Conservation (phyloP, 2,888 invertebrate genomes). For the Eulithis testata region DNA sequence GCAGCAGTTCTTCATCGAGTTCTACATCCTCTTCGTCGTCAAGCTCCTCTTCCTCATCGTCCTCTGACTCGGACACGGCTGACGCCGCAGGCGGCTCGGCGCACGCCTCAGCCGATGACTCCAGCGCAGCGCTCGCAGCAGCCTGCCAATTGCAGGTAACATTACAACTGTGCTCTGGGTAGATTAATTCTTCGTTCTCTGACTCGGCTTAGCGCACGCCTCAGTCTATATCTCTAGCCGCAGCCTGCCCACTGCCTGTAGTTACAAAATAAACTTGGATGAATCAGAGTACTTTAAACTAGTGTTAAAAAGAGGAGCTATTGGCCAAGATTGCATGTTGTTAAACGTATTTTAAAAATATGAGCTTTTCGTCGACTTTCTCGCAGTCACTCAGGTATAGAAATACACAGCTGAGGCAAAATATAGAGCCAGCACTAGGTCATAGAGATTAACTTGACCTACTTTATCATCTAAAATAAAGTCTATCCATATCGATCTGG, state of each 20-base stretch:
- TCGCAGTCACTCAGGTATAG: not conserved
- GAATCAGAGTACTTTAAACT: not conserved
- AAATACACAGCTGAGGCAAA: not conserved
- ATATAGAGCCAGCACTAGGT: conserved; percentile 17
- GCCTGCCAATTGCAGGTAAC: conserved; percentile 83
- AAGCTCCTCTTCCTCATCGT: conserved; percentile 77
- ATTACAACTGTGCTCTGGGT: not conserved
- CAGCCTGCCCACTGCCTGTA: conserved; percentile 84
- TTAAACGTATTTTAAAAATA: too few species aligned
- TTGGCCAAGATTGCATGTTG: too few species aligned
- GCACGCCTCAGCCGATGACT: conserved; percentile 76
- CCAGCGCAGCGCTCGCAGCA: conserved; percentile 83
- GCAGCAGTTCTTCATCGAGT: conserved; percentile 75
- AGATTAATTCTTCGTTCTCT: conserved; percentile 68
- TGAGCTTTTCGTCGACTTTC: too few species aligned
- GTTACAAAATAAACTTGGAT: not conserved
- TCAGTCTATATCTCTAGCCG: conserved; percentile 82
- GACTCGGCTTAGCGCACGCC: conserved; percentile 72
- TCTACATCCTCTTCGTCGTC: conserved; percentile 76
- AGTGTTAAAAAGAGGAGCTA: too few species aligned
- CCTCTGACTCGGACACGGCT: conserved; percentile 77
- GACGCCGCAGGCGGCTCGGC: conserved; percentile 73
- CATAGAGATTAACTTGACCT: conserved; percentile 12
- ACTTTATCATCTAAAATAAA: conserved; percentile 26
- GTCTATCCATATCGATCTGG: conserved; percentile 15